phyloP scores from a whole-genome alignment of 2,113 vertebrate genomes.

The Urocitellus parryii region DNA sequence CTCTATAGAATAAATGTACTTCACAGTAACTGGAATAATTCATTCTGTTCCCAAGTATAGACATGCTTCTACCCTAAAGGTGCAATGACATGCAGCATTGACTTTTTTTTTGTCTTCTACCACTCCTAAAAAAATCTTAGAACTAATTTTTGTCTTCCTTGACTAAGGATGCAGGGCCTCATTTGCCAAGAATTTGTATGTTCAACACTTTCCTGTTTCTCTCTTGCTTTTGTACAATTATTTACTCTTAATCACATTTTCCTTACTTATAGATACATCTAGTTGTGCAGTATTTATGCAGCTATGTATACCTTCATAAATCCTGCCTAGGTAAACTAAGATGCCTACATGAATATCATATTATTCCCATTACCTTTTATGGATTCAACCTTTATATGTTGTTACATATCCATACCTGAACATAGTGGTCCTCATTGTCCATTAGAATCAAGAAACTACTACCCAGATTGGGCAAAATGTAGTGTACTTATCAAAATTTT shows the following conservation, averaged over 20 bases:
- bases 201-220: background rate
- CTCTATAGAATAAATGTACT: background rate
- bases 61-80: background rate
- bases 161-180: background rate
- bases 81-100: background rate
- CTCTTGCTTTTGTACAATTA: background rate
- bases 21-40: background rate
- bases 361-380: constrained; percentile 31
- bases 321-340: background rate
- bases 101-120: background rate
- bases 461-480: background rate
- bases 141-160: background rate
- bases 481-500: background rate
- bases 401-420: background rate
- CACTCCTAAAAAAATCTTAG: background rate
- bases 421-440: background rate
- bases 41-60: background rate
- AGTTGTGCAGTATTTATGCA: background rate
- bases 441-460: background rate
- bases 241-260: constrained; percentile 5
- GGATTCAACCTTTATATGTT: background rate
- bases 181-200: background rate
- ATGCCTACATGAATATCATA: constrained; percentile 34
- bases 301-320: constrained; percentile 7
- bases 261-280: background rate